Evolutionary conservation across 2,797 vertebrate species (phyloP).

Genomic region (Hydrocynus forskahlii): DNA sequence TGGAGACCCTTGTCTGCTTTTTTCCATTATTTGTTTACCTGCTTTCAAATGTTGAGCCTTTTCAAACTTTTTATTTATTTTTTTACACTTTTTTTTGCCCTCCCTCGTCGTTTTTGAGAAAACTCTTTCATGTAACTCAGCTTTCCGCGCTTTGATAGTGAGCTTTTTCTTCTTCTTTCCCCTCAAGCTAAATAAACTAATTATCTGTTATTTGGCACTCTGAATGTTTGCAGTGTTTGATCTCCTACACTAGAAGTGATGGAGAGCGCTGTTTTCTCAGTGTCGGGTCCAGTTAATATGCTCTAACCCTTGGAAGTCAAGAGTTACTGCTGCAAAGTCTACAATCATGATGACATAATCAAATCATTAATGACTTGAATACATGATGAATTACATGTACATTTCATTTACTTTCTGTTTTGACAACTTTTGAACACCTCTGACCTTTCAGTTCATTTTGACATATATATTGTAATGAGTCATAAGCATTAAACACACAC

Average conservation of each 20-base stretch:
- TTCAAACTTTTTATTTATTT: constrained; percentile 27
- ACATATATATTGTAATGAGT: too few species aligned
- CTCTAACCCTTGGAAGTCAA: background rate
- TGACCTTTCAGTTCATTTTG: too few species aligned
- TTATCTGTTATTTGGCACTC: constrained; percentile 56
- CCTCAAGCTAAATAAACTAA: constrained; percentile 50
- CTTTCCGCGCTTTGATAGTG: constrained; percentile 49
- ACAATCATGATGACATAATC: background rate
- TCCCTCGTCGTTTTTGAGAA: constrained; percentile 9
- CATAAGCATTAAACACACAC: too few species aligned
- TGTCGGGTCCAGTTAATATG: background rate
- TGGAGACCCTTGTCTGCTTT: background rate
- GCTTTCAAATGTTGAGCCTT: background rate
- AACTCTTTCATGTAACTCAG: constrained; percentile 46
- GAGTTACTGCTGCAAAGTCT: background rate
- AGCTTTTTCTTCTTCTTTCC: constrained; percentile 34
- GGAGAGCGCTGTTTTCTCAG: background rate
- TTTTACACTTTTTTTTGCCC: background rate
- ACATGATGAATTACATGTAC: background rate
- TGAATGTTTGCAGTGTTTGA: constrained; percentile 49
- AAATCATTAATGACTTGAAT: background rate
- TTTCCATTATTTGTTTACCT: constrained; percentile 28
- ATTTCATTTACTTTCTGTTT: background rate
- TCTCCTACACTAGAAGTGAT: background rate
- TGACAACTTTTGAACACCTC: too few species aligned